Percentiles rank a stretch among this genome's conserved stretches.
Evolutionary conservation across 2,888 invertebrate species (phyloP).

Genomic region (Hirtodrosophila cameraria): DNA sequence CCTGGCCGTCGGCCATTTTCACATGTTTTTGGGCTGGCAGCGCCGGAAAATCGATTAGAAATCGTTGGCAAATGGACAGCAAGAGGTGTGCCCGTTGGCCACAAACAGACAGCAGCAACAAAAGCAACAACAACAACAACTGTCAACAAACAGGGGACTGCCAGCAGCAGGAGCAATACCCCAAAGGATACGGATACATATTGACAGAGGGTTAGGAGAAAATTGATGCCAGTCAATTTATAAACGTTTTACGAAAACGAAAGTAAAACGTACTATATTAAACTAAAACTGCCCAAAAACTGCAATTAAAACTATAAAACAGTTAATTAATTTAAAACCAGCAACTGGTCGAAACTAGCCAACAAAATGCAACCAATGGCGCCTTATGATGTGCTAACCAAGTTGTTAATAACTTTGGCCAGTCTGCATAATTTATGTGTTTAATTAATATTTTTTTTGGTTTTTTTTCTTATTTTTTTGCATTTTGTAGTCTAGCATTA

Average conservation of each 20-base stretch:
- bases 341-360: conserved; percentile 25
- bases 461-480: conserved; percentile 36
- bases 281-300: conserved; percentile 45
- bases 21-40: conserved; percentile 51
- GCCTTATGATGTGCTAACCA: conserved; percentile 68
- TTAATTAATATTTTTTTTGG: conserved; percentile 64
- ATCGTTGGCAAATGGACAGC: conserved; percentile 78
- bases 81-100: conserved; percentile 74
- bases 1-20: conserved; percentile 50
- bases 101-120: conserved; percentile 36
- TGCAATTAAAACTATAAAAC: conserved; percentile 71
- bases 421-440: conserved; percentile 72
- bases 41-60: conserved; percentile 75
- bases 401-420: conserved; percentile 64
- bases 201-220: conserved; percentile 31
- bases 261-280: conserved; percentile 47
- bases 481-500: conserved; percentile 49
- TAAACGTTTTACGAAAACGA: conserved; percentile 60
- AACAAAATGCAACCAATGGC: conserved; percentile 28
- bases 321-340: conserved; percentile 69
- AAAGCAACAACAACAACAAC: conserved; percentile 20
- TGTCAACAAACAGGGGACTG: conserved; percentile 30
- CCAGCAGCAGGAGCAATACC: conserved; percentile 36
- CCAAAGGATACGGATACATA: conserved; percentile 55
- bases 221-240: conserved; percentile 50